A percentile compares a stretch with the other conserved stretches of the same genome.
Evolutionary conservation across 2,888 invertebrate genomes (phyloP).

Genomic region (Drosophila stalkeri): DNA sequence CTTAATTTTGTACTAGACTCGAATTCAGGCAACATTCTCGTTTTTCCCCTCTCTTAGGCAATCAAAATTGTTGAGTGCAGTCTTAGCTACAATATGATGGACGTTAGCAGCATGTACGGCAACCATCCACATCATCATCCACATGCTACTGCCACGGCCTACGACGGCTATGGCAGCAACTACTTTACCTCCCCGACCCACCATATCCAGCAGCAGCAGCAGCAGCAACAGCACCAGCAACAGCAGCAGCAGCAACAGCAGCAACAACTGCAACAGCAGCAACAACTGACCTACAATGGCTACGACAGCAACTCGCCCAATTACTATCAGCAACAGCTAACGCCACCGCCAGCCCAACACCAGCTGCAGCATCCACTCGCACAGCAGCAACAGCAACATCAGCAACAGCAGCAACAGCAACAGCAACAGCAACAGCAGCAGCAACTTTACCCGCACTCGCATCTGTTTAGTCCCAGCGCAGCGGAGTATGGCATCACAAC

Average conservation of each 20-base stretch:
- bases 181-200: constrained; percentile 73
- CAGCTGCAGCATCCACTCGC: constrained; percentile 63
- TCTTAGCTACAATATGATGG: constrained; percentile 84
- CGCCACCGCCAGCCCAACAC: constrained; percentile 69
- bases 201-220: constrained; percentile 56
- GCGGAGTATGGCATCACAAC: constrained; percentile 85
- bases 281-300: constrained; percentile 73
- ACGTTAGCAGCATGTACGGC: constrained; percentile 86
- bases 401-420: constrained; percentile 54
- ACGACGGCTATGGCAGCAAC: constrained; percentile 81
- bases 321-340: constrained; percentile 71
- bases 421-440: constrained; percentile 66
- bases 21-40: constrained; percentile 23
- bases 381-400: constrained; percentile 53
- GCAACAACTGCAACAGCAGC: constrained; percentile 60
- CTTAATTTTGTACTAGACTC: constrained; percentile 1
- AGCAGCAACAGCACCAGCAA: constrained; percentile 68
- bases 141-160: constrained; percentile 77
- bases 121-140: constrained; percentile 85
- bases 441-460: constrained; percentile 83
- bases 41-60: constrained; percentile 39
- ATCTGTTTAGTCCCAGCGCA: constrained; percentile 85
- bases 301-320: constrained; percentile 80
- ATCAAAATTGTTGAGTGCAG: constrained; percentile 43
- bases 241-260: constrained; percentile 63